Percentiles rank a stretch among this genome's conserved stretches.
Evolutionary conservation across 2,113 vertebrate species (phyloP).

Genomic region (Urocolius indicus): DNA sequence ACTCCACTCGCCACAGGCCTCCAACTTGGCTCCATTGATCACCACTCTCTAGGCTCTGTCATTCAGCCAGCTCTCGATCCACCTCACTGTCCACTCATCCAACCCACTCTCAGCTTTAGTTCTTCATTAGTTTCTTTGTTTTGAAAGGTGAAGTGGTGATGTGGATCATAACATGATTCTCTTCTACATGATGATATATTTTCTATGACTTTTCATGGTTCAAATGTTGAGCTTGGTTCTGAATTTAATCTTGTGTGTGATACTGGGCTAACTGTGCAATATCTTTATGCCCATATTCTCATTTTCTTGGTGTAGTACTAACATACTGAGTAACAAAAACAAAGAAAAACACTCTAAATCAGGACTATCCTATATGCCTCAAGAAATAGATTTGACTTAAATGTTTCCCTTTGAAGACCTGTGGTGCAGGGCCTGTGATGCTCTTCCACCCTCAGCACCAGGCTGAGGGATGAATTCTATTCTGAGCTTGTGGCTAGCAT

Average conservation of each 20-base stretch:
- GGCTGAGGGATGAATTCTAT: background rate
- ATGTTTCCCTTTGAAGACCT: background rate
- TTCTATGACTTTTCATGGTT: background rate
- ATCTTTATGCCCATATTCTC: background rate
- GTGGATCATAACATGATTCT: background rate
- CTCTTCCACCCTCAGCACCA: background rate
- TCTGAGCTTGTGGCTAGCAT: background rate
- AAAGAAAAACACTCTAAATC: background rate
- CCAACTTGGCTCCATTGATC: too few species aligned
- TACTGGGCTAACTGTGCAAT: background rate
- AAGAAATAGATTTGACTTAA: background rate
- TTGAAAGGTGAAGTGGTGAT: background rate
- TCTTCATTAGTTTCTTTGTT: background rate
- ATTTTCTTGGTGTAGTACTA: background rate
- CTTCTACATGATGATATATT: background rate
- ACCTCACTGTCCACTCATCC: too few species aligned
- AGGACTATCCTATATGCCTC: background rate
- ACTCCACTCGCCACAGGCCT: too few species aligned
- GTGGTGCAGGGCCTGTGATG: background rate
- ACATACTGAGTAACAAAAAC: background rate
- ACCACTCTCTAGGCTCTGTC: too few species aligned
- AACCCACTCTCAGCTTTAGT: background rate
- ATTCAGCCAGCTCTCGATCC: too few species aligned
- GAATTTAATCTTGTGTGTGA: background rate
- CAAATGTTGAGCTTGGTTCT: background rate